Evolutionary conservation across 2,888 invertebrate species (phyloP).

Genomic region (Ceraclea dissimilis): DNA sequence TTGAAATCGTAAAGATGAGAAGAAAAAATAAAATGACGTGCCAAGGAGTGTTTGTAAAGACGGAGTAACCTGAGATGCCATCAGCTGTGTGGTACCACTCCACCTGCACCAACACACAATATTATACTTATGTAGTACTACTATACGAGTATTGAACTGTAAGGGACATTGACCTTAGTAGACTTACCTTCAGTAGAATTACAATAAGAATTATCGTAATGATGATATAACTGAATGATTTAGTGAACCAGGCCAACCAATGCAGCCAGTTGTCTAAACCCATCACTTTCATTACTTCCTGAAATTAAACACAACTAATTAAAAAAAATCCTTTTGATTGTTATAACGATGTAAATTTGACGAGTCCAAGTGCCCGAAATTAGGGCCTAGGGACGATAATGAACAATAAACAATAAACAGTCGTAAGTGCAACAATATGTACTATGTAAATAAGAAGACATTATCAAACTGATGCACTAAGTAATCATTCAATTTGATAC

Average conservation of each 20-base stretch:
- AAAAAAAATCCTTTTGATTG: too few species aligned
- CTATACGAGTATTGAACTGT: too few species aligned
- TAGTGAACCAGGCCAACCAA: slow-evolving; percentile 81
- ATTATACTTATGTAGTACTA: not conserved
- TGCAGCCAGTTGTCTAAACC: slow-evolving; percentile 77
- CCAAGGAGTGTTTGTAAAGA: slow-evolving; percentile 63
- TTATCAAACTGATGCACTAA: too few species aligned
- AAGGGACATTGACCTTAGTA: too few species aligned
- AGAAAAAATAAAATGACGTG: slow-evolving; percentile 63
- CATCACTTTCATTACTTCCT: slow-evolving; percentile 92
- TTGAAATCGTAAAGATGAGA: slow-evolving; percentile 59
- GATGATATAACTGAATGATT: slow-evolving; percentile 61
- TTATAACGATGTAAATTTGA: too few species aligned
- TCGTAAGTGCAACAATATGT: too few species aligned
- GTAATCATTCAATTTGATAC: too few species aligned
- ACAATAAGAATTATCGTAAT: slow-evolving; percentile 54
- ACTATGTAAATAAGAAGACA: too few species aligned
- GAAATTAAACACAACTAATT: slow-evolving; percentile 23
- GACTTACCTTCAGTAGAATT: slow-evolving; percentile 52
- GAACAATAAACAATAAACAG: too few species aligned
- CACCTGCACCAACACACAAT: slow-evolving; percentile 34
- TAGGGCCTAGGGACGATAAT: too few species aligned
- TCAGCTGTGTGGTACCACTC: slow-evolving; percentile 46
- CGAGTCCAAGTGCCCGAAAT: too few species aligned
- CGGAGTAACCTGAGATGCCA: slow-evolving; percentile 47